A percentile compares a stretch with the other conserved stretches of the same genome.
Conservation (phyloP, 1,140 invertebrate genomes). For the Phymastichus coffea region DNA sequence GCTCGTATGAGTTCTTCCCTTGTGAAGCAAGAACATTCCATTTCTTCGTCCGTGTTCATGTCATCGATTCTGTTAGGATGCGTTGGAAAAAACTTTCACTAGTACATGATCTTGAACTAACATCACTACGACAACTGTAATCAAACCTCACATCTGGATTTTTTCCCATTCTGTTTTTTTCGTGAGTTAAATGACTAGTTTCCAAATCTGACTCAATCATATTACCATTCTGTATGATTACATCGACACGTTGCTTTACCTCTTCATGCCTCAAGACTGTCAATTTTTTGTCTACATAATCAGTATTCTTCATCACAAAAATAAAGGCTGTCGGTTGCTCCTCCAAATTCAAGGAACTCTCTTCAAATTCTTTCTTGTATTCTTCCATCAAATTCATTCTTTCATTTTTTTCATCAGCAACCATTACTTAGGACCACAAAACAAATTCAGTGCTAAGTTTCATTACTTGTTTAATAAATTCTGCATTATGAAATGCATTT, state of each 20-base stretch:
- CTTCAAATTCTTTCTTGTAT: background rate
- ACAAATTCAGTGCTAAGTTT: background rate
- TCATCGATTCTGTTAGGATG: too few species aligned
- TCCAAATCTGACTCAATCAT: background rate
- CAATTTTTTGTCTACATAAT: background rate
- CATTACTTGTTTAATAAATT: background rate
- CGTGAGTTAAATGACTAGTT: background rate
- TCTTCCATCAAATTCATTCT: background rate
- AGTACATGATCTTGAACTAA: background rate
- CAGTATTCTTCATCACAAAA: background rate
- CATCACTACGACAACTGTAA: background rate
- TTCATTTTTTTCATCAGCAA: background rate
- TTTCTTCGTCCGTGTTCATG: too few species aligned
- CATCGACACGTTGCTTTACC: background rate
- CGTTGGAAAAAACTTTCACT: too few species aligned
- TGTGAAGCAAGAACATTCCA: too few species aligned
- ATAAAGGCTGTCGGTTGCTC: background rate
- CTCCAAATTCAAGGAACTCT: background rate
- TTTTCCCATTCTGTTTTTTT: background rate
- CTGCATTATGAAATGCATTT: background rate
- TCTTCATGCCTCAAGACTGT: background rate
- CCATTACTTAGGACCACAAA: background rate
- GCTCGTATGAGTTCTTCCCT: too few species aligned
- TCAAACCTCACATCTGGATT: background rate
- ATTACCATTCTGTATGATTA: background rate